A percentile compares a stretch with the other conserved stretches of the same genome.
phyloP scores from a whole-genome alignment of 2,797 vertebrate species.

The Coccyzus lansbergi region DNA sequence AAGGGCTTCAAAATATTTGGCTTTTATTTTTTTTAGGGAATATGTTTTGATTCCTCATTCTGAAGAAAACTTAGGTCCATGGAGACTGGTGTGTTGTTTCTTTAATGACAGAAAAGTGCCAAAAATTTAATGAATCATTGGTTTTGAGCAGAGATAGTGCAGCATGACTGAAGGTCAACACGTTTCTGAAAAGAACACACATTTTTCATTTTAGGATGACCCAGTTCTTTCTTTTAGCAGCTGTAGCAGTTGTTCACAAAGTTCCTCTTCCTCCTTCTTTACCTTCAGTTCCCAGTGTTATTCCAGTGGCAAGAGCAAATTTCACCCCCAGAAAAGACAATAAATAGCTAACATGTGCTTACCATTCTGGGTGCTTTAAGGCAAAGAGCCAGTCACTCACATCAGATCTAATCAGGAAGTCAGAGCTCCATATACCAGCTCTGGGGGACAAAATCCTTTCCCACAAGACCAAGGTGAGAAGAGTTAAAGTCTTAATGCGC shows the following conservation, averaged over 20 bases:
- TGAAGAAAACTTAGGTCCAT: not conserved
- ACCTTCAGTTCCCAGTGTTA: not conserved
- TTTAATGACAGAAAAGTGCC: not conserved
- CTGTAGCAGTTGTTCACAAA: not conserved
- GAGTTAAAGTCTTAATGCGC: not conserved
- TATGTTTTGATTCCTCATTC: conserved; percentile 19
- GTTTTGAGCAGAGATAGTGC: not conserved
- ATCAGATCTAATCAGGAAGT: not conserved
- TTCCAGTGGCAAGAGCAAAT: not conserved
- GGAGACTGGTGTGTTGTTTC: conserved; percentile 3
- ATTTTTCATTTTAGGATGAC: not conserved
- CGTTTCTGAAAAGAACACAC: not conserved
- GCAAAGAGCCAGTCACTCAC: not conserved
- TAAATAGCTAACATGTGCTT: not conserved
- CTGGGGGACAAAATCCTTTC: not conserved
- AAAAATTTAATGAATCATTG: not conserved
- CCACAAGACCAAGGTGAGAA: not conserved
- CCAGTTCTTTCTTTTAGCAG: not conserved
- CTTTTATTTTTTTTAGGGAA: conserved; percentile 6
- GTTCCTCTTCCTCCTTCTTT: not conserved
- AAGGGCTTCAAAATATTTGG: not conserved
- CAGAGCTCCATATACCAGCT: not conserved
- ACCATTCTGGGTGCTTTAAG: not conserved
- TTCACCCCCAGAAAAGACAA: not conserved
- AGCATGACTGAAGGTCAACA: not conserved